Conservation (phyloP, 2,113 vertebrate genomes). For the Pogonocichla stellata region DNA sequence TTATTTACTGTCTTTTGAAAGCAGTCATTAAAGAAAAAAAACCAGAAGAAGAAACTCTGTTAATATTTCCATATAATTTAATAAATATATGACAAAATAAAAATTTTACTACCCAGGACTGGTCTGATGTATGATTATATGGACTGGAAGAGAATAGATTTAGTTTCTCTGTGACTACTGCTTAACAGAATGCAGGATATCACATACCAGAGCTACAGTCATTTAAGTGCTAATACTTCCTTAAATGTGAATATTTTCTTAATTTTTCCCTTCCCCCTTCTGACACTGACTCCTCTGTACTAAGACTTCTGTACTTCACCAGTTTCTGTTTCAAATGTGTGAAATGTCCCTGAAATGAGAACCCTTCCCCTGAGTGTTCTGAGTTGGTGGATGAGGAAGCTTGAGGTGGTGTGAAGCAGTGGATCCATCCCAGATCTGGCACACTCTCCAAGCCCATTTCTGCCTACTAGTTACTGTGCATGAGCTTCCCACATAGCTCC, state of each 20-base stretch:
- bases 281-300: background rate
- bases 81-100: background rate
- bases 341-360: background rate
- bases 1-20: constrained; percentile 7
- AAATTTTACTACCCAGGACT: background rate
- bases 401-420: background rate
- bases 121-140: background rate
- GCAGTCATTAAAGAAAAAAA: background rate
- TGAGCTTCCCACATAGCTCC: background rate
- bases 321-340: background rate
- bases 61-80: background rate
- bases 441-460: background rate
- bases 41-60: background rate
- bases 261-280: background rate
- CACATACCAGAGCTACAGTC: background rate
- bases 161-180: background rate
- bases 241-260: background rate
- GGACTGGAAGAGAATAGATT: background rate
- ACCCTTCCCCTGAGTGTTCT: background rate
- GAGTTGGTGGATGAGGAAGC: background rate
- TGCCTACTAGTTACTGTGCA: background rate
- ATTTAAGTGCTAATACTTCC: background rate
- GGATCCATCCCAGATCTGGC: background rate
- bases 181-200: background rate
- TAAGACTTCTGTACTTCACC: background rate